These are phyloP conservation scores for Spinus pinus DNA, from an alignment of 2,797 vertebrate genomes.

Conservation along the genomic window DNA sequence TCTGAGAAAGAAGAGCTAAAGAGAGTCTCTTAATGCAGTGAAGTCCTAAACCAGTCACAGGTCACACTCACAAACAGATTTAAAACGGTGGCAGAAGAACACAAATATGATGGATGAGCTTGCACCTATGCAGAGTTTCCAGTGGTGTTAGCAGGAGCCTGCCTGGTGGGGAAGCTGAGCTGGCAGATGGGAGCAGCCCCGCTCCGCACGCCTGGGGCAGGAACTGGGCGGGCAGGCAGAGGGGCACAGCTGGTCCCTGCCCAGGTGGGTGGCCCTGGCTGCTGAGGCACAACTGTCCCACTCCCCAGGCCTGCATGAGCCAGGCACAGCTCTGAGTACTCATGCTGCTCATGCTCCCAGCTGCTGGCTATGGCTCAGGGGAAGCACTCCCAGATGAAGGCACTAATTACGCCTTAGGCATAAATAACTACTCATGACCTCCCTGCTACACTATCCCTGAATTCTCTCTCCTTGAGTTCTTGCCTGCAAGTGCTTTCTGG, in stretches of 20 bases:
- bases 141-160: not conserved
- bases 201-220: accelerated
- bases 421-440: not conserved
- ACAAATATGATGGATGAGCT: not conserved
- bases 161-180: not conserved
- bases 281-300: not conserved
- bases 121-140: not conserved
- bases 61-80: not conserved
- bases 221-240: accelerated
- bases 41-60: not conserved
- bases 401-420: not conserved
- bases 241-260: not conserved
- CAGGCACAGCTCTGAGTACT: not conserved
- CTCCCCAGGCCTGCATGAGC: not conserved
- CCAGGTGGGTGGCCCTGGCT: not conserved
- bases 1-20: not conserved
- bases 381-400: not conserved
- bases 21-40: not conserved
- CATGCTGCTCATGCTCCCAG: not conserved
- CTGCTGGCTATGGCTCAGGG: not conserved
- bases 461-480: not conserved
- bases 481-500: not conserved
- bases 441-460: not conserved
- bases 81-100: not conserved
- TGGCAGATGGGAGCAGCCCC: not conserved